These are phyloP conservation scores for Oxyscelio sp. DNA, from an alignment of 2,888 invertebrate species.

Conservation along the genomic window DNA sequence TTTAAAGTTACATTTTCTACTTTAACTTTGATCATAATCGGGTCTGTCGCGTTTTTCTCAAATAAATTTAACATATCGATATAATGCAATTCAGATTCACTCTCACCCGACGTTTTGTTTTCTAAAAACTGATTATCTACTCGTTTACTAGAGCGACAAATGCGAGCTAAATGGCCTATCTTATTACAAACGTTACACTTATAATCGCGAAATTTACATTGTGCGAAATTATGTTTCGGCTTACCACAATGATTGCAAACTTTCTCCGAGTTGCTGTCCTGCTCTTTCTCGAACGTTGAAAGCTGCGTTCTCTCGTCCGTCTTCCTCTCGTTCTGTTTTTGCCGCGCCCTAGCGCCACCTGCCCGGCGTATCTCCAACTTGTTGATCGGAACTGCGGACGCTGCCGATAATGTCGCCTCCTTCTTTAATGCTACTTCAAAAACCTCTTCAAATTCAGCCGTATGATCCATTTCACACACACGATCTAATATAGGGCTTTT, in stretches of 20 bases:
- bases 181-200: constrained; percentile 38
- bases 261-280: not conserved
- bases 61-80: constrained; percentile 38
- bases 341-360: not conserved
- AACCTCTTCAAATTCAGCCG: constrained; percentile 27
- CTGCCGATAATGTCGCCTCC: constrained; percentile 54
- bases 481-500: constrained; percentile 54
- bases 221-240: constrained; percentile 43
- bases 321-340: not conserved
- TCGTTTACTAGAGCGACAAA: no score
- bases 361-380: not conserved
- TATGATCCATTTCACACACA: constrained; percentile 58
- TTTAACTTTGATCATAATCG: constrained; percentile 60
- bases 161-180: constrained; percentile 57
- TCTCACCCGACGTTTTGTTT: constrained; percentile 14
- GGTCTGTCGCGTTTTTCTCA: not conserved
- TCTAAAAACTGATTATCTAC: constrained; percentile 38
- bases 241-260: constrained; percentile 54
- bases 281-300: not conserved
- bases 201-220: constrained; percentile 55
- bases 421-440: constrained; percentile 63
- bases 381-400: not conserved
- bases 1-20: constrained; percentile 74
- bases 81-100: no score
- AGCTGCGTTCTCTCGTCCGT: not conserved